Evolutionary conservation across 2,113 vertebrate genomes (phyloP).

Genomic region (Gadus chalcogrammus): DNA sequence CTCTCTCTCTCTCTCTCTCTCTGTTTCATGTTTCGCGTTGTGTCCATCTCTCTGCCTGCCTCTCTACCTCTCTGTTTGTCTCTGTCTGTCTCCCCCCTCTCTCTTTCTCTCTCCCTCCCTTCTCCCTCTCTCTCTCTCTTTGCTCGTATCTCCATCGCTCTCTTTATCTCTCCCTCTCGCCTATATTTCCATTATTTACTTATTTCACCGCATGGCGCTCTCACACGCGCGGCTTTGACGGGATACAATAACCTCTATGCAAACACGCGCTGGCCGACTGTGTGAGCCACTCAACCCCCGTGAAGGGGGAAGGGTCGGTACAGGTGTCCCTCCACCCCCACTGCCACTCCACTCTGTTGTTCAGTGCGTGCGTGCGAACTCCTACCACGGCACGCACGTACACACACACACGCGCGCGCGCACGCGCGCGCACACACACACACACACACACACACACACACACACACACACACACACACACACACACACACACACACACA

Average conservation of each 20-base stretch:
- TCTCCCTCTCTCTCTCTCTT: no score
- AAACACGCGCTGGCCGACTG: no score
- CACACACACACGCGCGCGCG: neutral
- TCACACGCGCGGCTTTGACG: no score
- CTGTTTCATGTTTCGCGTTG: neutral
- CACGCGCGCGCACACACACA: neutral
- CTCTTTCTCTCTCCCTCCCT: no score
- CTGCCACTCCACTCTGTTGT: no score
- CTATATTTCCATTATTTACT: no score
- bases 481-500: neutral
- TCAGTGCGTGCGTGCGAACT: no score
- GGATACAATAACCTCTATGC: constrained; percentile 50
- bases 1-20: neutral
- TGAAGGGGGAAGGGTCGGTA: no score
- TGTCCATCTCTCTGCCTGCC: neutral
- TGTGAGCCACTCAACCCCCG: no score
- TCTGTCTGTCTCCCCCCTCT: neutral
- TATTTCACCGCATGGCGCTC: no score
- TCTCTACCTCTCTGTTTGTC: neutral
- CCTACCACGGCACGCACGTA: neutral
- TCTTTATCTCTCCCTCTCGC: constrained; percentile 14
- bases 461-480: constrained; percentile 1
- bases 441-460: neutral
- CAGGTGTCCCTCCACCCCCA: no score
- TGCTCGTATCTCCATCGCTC: neutral